phyloP scores from a whole-genome alignment of 1,140 invertebrate species.

The Lucilia cuprina region DNA sequence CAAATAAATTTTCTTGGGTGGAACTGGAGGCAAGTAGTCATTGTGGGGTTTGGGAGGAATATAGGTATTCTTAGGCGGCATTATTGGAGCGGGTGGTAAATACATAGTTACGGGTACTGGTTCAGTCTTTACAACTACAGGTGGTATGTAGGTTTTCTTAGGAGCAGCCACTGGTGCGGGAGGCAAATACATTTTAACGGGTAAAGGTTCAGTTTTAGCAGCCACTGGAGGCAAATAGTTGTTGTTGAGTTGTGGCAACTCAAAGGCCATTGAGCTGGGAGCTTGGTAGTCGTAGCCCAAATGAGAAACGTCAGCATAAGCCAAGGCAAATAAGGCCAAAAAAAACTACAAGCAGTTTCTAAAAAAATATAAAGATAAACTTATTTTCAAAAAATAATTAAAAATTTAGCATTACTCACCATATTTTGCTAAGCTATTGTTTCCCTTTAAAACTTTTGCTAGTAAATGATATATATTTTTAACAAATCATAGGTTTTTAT shows the following conservation, averaged over 20 bases:
- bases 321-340: slow-evolving; percentile 9
- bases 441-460: not conserved
- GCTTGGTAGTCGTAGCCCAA: slow-evolving; percentile 30
- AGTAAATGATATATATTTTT: not conserved
- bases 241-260: not conserved
- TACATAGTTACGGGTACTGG: no score
- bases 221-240: not conserved
- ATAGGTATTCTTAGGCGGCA: not conserved
- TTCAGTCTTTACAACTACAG: not conserved
- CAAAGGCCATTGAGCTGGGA: not conserved
- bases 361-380: no score
- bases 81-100: not conserved
- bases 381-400: no score
- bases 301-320: slow-evolving; percentile 18
- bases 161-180: not conserved
- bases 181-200: not conserved
- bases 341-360: slow-evolving; percentile 30
- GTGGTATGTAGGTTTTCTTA: slow-evolving; percentile 29
- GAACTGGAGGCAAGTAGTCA: not conserved
- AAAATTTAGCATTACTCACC: slow-evolving; percentile 16
- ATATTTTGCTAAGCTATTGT: not conserved
- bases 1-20: not conserved
- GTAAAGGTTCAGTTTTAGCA: not conserved
- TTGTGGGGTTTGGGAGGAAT: slow-evolving; percentile 22
- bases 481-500: not conserved